Conservation (phyloP, 2,888 invertebrate species). For the Cephus nigrinus region DNA sequence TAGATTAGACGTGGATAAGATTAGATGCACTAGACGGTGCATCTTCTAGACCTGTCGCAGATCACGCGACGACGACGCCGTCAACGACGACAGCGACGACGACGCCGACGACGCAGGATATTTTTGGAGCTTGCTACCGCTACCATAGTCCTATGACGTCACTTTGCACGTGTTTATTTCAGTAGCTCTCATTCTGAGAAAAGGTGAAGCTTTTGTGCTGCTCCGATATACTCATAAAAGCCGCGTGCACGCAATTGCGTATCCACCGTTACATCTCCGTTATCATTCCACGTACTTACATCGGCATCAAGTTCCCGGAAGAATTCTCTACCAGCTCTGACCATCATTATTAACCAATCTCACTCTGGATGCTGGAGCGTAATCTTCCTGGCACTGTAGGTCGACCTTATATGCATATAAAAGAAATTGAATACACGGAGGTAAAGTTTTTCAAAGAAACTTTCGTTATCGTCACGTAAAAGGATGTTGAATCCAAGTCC, state of each 20-base stretch:
- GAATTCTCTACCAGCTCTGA: not conserved
- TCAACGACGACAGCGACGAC: slow-evolving; percentile 25
- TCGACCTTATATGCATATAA: too few relatives aligned
- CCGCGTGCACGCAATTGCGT: not conserved
- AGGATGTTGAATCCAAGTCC: not conserved
- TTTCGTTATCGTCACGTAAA: not conserved
- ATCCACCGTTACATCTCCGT: not conserved
- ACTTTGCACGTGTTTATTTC: slow-evolving; percentile 58
- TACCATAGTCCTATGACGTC: slow-evolving; percentile 44
- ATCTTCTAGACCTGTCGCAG: not conserved
- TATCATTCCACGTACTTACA: not conserved
- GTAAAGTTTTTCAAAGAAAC: not conserved
- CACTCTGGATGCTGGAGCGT: not conserved
- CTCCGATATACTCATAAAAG: slow-evolving; percentile 25
- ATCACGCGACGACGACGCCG: slow-evolving; percentile 26
- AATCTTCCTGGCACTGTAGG: not conserved
- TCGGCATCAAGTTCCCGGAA: not conserved
- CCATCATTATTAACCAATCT: not conserved
- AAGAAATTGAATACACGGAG: not conserved
- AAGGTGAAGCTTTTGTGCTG: slow-evolving; percentile 41
- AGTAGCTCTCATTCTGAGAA: slow-evolving; percentile 46
- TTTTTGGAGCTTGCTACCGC: slow-evolving; percentile 31
- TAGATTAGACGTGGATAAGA: not conserved
- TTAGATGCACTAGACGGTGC: not conserved
- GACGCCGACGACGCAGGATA: slow-evolving; percentile 25